Evolutionary conservation across 92 coral and sea anemone species (phyloP).

Genomic region (Actinostola sp.): DNA sequence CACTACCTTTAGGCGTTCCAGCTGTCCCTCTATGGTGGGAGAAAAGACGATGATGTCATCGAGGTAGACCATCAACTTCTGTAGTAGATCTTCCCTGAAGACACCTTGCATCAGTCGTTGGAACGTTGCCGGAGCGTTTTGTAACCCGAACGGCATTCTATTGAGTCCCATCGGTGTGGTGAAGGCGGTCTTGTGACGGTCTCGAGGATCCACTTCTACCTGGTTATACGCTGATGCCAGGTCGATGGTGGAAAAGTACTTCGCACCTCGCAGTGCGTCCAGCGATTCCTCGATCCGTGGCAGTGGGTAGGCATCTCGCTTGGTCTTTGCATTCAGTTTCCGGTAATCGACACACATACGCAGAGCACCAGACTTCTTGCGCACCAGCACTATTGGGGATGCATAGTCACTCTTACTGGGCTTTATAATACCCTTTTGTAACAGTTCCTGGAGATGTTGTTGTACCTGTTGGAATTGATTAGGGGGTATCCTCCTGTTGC

Average conservation of each 20-base stretch:
- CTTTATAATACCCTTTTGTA: conserved; percentile 19
- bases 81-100: conserved; percentile 43
- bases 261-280: conserved; percentile 49
- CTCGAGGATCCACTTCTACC: conserved; percentile 35
- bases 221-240: conserved; percentile 40
- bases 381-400: conserved; percentile 58
- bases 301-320: conserved; percentile 37
- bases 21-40: conserved; percentile 32
- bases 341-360: conserved; percentile 65
- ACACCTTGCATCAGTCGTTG: conserved; percentile 40
- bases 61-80: conserved; percentile 40
- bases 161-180: conserved; percentile 50
- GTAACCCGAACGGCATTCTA: conserved; percentile 60
- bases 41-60: conserved; percentile 55
- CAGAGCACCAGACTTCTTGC: conserved; percentile 59
- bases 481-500: conserved; percentile 23
- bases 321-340: conserved; percentile 39
- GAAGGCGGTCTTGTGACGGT: conserved; percentile 53
- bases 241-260: conserved; percentile 30
- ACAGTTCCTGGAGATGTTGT: conserved; percentile 22
- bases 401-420: conserved; percentile 55
- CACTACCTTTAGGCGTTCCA: conserved; percentile 40
- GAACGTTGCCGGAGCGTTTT: conserved; percentile 39
- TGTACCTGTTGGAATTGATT: conserved; percentile 11
- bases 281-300: conserved; percentile 52